Evolutionary conservation across 2,113 vertebrate genomes (phyloP).

Genomic region (Lophochroa leadbeateri): DNA sequence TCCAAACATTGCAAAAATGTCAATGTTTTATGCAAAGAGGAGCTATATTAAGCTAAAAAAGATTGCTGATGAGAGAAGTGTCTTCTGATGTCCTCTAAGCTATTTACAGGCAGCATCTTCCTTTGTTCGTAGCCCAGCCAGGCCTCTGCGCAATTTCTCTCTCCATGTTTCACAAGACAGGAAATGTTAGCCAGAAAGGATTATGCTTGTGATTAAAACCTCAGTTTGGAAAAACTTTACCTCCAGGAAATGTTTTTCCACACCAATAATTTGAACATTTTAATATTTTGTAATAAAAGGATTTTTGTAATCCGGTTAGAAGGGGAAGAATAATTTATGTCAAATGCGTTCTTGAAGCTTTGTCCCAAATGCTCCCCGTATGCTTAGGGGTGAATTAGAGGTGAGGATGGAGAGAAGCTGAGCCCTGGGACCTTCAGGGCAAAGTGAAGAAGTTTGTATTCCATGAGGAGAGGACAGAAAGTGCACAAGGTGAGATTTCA

Average conservation of each 20-base stretch:
- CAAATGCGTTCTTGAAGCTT: neutral
- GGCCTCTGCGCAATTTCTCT: neutral
- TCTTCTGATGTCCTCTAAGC: conserved; percentile 66
- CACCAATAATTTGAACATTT: conserved; percentile 46
- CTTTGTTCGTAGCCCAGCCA: neutral
- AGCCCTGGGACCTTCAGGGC: neutral
- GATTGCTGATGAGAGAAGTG: conserved; percentile 61
- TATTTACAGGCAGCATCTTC: conserved; percentile 54
- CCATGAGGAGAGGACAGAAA: neutral
- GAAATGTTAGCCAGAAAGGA: conserved; percentile 21
- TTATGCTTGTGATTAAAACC: conserved; percentile 47
- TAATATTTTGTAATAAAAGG: conserved; percentile 46
- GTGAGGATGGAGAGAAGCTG: neutral
- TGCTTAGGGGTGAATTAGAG: neutral
- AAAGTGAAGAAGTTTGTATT: neutral
- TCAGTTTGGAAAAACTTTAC: conserved; percentile 28
- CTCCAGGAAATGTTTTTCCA: conserved; percentile 44
- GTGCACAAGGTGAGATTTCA: neutral
- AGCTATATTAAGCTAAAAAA: conserved; percentile 67
- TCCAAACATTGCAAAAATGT: conserved; percentile 69
- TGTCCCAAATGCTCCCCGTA: neutral
- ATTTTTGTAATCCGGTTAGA: conserved; percentile 57
- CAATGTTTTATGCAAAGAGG: conserved; percentile 73
- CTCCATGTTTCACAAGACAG: conserved; percentile 32
- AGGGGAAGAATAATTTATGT: conserved; percentile 31